A percentile compares a stretch with the other conserved stretches of the same genome.
Evolutionary conservation across 2,113 vertebrate species (phyloP).

Genomic region (Cephalophus harveyi): DNA sequence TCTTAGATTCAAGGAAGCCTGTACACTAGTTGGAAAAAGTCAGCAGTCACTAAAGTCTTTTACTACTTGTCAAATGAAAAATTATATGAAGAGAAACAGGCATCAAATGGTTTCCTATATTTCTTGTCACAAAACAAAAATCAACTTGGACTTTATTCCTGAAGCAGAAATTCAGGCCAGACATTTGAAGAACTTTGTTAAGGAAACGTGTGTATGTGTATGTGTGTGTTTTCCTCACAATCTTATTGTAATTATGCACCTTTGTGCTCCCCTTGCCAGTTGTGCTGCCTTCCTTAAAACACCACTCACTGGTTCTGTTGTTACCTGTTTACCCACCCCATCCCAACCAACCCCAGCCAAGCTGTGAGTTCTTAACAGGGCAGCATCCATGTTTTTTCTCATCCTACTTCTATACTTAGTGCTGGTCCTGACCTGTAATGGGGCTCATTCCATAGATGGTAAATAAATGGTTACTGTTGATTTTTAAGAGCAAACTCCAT

Average conservation of each 20-base stretch:
- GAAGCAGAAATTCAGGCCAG: neutral
- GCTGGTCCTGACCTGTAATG: neutral
- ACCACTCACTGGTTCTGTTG: accelerated
- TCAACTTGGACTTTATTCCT: neutral
- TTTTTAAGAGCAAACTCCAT: neutral
- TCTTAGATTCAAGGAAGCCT: neutral
- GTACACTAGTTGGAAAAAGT: neutral
- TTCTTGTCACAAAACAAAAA: neutral
- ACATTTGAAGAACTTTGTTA: neutral
- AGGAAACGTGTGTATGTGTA: neutral
- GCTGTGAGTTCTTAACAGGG: neutral
- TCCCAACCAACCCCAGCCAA: neutral
- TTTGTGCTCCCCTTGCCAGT: neutral
- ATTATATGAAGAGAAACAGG: neutral
- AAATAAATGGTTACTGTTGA: neutral
- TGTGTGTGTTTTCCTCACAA: neutral
- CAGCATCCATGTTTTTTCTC: neutral
- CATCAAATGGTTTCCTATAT: neutral
- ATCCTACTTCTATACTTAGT: neutral
- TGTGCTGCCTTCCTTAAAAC: neutral
- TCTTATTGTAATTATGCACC: accelerated
- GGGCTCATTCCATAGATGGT: neutral
- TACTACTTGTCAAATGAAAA: neutral
- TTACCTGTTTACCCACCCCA: neutral
- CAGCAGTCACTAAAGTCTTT: neutral